Evolutionary conservation across 2,888 invertebrate genomes (phyloP).

Genomic region (Drosophila helvetica): DNA sequence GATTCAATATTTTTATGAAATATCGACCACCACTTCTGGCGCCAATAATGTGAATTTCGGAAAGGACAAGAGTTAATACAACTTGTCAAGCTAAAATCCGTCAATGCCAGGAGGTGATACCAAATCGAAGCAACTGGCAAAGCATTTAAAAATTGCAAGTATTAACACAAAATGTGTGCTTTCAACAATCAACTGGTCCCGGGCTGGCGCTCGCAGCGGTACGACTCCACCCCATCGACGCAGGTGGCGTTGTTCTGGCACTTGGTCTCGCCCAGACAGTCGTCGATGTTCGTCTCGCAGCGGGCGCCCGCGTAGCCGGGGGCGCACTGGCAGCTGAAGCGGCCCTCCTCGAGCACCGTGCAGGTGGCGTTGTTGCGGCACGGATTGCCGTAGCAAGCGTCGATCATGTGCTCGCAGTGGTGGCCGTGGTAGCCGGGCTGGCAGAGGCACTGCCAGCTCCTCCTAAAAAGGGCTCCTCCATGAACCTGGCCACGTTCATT

Average conservation of each 20-base stretch:
- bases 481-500: slow-evolving; percentile 79
- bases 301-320: slow-evolving; percentile 96
- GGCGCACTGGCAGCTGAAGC: slow-evolving; percentile 96
- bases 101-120: too few relatives aligned
- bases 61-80: too few relatives aligned
- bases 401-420: slow-evolving; percentile 97
- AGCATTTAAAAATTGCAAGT: too few relatives aligned
- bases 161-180: too few relatives aligned
- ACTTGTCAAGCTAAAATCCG: too few relatives aligned
- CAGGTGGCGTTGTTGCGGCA: slow-evolving; percentile 96
- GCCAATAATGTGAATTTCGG: too few relatives aligned
- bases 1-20: too few relatives aligned
- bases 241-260: slow-evolving; percentile 98
- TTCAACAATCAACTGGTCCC: too few relatives aligned
- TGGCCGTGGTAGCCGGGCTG: slow-evolving; percentile 98
- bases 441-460: slow-evolving; percentile 95
- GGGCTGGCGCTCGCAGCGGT: slow-evolving; percentile 93
- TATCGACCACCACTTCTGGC: too few relatives aligned
- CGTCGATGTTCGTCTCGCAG: slow-evolving; percentile 98
- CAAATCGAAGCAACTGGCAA: too few relatives aligned
- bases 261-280: slow-evolving; percentile 92
- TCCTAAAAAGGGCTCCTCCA: slow-evolving; percentile 81
- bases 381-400: slow-evolving; percentile 99
- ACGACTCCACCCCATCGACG: slow-evolving; percentile 94
- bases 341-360: slow-evolving; percentile 95